Evolutionary conservation across 2,797 vertebrate species (phyloP).

Genomic region (Cheirogaleus major): DNA sequence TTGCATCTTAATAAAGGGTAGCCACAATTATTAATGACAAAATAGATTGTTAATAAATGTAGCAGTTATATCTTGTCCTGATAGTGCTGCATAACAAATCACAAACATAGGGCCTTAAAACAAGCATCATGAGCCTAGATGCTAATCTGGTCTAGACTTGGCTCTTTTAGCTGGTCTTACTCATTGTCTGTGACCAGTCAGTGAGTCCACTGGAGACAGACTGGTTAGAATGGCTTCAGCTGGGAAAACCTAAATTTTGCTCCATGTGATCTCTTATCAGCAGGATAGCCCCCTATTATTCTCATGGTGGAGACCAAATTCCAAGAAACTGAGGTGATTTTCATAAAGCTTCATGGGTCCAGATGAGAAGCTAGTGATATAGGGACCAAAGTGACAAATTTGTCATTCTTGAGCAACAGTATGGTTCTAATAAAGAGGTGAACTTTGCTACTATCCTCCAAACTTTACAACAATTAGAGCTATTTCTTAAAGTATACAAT

Average conservation of each 20-base stretch:
- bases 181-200: fast-evolving
- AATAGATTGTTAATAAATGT: background rate
- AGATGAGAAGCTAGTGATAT: background rate
- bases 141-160: no score
- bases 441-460: background rate
- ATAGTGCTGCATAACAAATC: background rate
- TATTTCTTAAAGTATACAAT: background rate
- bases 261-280: background rate
- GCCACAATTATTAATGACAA: background rate
- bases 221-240: background rate
- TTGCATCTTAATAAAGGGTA: background rate
- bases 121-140: background rate
- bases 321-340: background rate
- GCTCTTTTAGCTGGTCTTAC: background rate
- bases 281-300: background rate
- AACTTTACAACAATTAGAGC: background rate
- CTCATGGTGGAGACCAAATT: background rate
- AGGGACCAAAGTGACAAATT: no score
- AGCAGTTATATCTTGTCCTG: background rate
- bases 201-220: background rate
- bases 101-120: background rate
- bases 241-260: background rate
- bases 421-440: fast-evolving
- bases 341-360: background rate
- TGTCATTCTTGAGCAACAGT: background rate